Base-by-base conservation (phyloP, 2,113 vertebrate genomes). In the Lota lota region DNA sequence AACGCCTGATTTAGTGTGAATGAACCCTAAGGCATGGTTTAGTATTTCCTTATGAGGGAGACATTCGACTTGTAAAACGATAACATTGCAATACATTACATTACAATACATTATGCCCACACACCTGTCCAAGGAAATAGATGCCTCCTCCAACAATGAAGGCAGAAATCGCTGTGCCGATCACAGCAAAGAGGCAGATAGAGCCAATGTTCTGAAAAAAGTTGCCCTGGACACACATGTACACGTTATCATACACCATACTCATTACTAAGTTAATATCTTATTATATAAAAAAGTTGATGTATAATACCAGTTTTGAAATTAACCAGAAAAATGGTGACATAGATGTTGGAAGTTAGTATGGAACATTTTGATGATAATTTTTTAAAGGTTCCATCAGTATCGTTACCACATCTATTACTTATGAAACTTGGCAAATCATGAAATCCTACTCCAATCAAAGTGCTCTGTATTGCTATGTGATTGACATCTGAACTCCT, bases 141-240 rank as follows among this genome's bases (percentile, higher is more conserved):
- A 99, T 99, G 28, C 97, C 97, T 79, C 97, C 97, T 65, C 97
- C 97, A 16, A 99, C 97, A 75, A 99, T 94, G 88, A 99, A 99
- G 85, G 97, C 97, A 1, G 97, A 99, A 84, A 99, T 96, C 2
- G 94, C 94, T 1, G 97, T 99, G 64, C 97, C 97, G 76, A 99
- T 95, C 15, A 99, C 97, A 79, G 97, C 95, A 83, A 99, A 99
- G 0, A 99, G 90, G 8, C 95, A 94, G 87, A 99, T 99, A 85
- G 97, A 99, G 64, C 97, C 97, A 4, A 99, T 99, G 82, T 99
- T 99, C 85, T 99, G 97, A 84, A 99, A 99, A 89, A 99, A 99
- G 88, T 99, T 99, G 67, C 97, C 97, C 97, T 99, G 56, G 73
- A 81, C 19, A 69, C 10, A 60, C 19, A 87, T 50, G 79, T 12